phyloP scores from a whole-genome alignment of 37 sponge, comb jelly and placozoan species.

The Geodia barretti region DNA sequence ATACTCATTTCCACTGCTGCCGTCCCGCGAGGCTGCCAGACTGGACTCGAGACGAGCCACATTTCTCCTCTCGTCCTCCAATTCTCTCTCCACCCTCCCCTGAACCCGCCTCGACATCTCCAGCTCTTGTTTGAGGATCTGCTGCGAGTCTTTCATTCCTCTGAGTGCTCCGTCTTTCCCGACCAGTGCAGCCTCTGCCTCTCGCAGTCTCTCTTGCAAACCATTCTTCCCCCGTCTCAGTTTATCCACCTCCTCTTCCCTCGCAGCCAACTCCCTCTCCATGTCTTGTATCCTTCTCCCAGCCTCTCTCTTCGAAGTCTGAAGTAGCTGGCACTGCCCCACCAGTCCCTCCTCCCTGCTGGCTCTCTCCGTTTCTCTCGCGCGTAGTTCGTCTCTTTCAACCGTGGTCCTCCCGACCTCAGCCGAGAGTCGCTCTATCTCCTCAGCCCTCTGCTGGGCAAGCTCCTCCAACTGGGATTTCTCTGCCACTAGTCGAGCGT shows the following conservation, averaged over 20 bases:
- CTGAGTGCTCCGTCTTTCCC: constrained; percentile 40
- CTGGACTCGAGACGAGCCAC: constrained; percentile 42
- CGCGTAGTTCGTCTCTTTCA: constrained; percentile 12
- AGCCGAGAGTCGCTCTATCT: constrained; percentile 23
- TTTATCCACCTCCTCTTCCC: neutral
- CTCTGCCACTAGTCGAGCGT: constrained; percentile 31
- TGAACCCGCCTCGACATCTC: constrained; percentile 21
- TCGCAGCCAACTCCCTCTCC: constrained; percentile 11
- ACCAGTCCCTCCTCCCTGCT: neutral
- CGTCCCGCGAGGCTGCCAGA: constrained; percentile 18
- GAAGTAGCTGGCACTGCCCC: neutral
- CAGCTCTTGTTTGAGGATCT: constrained; percentile 51
- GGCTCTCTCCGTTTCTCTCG: constrained; percentile 8
- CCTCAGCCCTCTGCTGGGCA: constrained; percentile 23
- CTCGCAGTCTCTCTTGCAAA: neutral
- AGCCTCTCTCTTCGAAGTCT: neutral
- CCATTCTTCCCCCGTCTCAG: neutral
- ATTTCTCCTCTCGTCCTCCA: constrained; percentile 15
- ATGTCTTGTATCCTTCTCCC: neutral
- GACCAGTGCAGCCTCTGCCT: constrained; percentile 28
- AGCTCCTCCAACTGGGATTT: constrained; percentile 41
- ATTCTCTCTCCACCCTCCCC: constrained; percentile 29
- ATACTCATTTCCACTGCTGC: neutral
- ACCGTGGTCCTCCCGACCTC: constrained; percentile 26
- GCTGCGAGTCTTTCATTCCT: constrained; percentile 47